Evolutionary conservation across 2,113 vertebrate genomes (phyloP), one percentile per base, ranked within the genome.

Genomic region (Asarcornis scutulata): DNA sequence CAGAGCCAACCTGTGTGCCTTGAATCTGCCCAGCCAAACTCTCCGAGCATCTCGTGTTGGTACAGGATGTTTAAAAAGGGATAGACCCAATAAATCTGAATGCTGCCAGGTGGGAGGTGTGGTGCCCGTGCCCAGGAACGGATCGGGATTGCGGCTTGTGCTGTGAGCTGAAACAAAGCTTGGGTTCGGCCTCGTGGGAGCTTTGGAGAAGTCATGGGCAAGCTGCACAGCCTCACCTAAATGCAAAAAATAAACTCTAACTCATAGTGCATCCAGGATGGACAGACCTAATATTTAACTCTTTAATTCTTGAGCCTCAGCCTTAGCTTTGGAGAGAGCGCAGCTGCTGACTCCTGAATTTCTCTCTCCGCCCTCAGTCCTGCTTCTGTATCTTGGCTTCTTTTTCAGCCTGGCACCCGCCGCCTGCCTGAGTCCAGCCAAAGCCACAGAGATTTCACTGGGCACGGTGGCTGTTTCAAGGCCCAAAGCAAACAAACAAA

Each of bases 21-120:
- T 32, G 36, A 62, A 69, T 85, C 17, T 91, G 76, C 76, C 85
- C 72, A 50, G 58, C 60, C 83, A 93, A 5, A 13, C 73, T 79
- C 73, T 64, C 21, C 0, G 3, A 91, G 71, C 92, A 75, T 95
- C 88, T 84, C 69, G 34, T 7, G 1, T 6, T 67, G 60, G 48
- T 32, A 76, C n/a, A 60, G 66, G 73, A 32, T 4, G 1, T 44
- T 59, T 36, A 50, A n/a, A 91, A 84, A 64, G 58, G 31, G 64
- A 38, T 26, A 18, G 83, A 69, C 16, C n/a, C 55, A 72, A 74
- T 2, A 17, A 25, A 44, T 44, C 73, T 11, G 53, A 62, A 44
- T 50, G 40, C 31, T 84, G 62, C 20, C 16, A 73, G 73, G 77
- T 4, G n/a, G 44, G 44, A 92, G 69, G 25, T 26, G 17, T 46